These are phyloP conservation scores for Sciurus carolinensis DNA, from an alignment of 2,797 vertebrate genomes.

Conservation along the genomic window DNA sequence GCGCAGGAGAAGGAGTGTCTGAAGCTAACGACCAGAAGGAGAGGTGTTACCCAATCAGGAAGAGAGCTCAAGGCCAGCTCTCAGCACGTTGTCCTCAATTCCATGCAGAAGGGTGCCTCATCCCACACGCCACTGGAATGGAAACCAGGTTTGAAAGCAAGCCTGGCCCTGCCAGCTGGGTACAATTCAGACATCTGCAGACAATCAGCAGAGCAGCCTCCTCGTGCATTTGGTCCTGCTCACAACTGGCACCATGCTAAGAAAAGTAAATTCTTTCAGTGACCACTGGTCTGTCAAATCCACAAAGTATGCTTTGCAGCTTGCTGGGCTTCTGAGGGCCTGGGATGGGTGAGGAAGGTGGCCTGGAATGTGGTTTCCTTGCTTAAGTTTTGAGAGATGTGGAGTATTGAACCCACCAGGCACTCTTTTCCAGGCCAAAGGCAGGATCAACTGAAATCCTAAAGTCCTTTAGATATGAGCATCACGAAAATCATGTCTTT, in stretches of 20 bases:
- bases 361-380: background rate
- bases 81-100: background rate
- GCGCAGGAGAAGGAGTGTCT: background rate
- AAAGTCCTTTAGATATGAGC: background rate
- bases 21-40: constrained; percentile 51
- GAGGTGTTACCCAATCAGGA: constrained; percentile 37
- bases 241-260: constrained; percentile 72
- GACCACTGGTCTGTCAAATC: constrained; percentile 14
- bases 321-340: constrained; percentile 13
- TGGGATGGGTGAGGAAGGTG: background rate
- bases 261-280: constrained; percentile 71
- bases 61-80: constrained; percentile 8
- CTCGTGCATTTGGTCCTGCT: constrained; percentile 31
- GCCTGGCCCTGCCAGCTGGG: constrained; percentile 64
- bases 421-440: background rate
- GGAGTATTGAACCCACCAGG: background rate
- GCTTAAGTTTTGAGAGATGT: background rate
- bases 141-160: constrained; percentile 77
- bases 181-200: constrained; percentile 82
- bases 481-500: background rate
- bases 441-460: background rate
- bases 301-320: background rate
- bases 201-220: constrained; percentile 72
- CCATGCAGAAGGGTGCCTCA: constrained; percentile 3
- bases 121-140: constrained; percentile 56